phyloP scores from a whole-genome alignment of 2,113 vertebrate species.

The Oreocharis arfaki region DNA sequence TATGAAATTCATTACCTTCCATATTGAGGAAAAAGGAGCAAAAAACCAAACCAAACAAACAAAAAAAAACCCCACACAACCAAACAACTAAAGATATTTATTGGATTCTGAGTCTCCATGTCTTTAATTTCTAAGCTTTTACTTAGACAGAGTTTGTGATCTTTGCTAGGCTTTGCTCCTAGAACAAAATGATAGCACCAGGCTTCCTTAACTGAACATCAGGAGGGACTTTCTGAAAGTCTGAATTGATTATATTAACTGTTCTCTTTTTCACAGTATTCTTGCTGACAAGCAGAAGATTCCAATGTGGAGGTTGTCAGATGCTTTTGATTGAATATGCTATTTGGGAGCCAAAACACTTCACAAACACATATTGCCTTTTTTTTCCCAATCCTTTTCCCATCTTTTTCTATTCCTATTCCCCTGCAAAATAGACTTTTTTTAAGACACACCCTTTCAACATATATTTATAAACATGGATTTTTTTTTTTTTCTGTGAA shows the following conservation, averaged over 20 bases:
- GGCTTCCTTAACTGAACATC: conserved; percentile 8
- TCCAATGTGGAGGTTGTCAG: conserved; percentile 24
- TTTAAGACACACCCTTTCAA: not conserved
- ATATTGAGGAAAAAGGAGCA: not conserved
- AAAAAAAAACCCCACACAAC: not conserved
- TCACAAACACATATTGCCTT: not conserved
- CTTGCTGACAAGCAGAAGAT: not conserved
- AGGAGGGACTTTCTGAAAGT: not conserved
- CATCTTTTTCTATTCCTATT: not conserved
- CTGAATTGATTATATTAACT: conserved; percentile 17
- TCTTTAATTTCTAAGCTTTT: not conserved
- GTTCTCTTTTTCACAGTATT: conserved; percentile 31
- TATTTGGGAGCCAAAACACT: conserved; percentile 21
- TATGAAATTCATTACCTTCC: not conserved
- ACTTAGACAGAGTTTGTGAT: not conserved
- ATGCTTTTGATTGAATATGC: conserved; percentile 38
- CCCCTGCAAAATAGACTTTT: not conserved
- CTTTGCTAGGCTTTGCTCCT: not conserved
- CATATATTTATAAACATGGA: not conserved
- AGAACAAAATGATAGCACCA: not conserved
- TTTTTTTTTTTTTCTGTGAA: not conserved
- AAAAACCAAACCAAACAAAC: too few relatives aligned
- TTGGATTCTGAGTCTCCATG: not conserved
- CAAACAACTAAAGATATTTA: not conserved
- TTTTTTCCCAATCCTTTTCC: not conserved